Conservation (phyloP, 2,888 invertebrate species). For the Clivina fossor region DNA sequence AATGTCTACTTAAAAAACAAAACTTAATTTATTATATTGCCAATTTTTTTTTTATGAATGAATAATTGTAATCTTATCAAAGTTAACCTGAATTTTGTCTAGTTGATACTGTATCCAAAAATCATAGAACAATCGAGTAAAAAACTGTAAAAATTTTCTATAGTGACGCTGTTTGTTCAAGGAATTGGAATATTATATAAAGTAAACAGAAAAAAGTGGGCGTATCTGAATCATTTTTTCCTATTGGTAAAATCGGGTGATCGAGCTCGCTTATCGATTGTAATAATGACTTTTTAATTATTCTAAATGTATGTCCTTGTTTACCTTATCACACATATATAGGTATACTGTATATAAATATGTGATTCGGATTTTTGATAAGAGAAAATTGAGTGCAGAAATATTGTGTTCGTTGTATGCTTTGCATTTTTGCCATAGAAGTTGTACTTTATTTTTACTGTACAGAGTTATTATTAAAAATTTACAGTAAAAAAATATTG, state of each 20-base stretch:
- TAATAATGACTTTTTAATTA: background rate
- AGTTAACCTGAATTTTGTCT: too few relatives aligned
- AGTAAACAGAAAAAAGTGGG: too few relatives aligned
- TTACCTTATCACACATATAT: background rate
- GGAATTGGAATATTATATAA: background rate
- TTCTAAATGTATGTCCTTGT: background rate
- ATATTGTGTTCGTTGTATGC: too few relatives aligned
- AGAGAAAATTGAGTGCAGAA: too few relatives aligned
- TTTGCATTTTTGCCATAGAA: too few relatives aligned
- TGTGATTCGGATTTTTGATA: too few relatives aligned
- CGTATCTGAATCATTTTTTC: background rate
- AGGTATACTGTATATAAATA: too few relatives aligned
- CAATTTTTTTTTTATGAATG: background rate
- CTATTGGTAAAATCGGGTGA: background rate
- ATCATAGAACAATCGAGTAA: background rate
- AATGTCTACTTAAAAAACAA: background rate
- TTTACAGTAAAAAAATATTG: too few relatives aligned
- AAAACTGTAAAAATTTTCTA: background rate
- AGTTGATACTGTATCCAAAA: background rate
- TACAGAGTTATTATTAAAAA: too few relatives aligned
- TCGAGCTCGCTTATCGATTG: background rate
- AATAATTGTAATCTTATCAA: constrained; percentile 3
- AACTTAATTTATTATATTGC: background rate
- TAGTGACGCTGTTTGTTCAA: background rate
- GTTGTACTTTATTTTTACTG: too few relatives aligned